A percentile compares a stretch with the other conserved stretches of the same genome.
phyloP scores from a whole-genome alignment of 2,888 invertebrate genomes.

The Drosophila planitibia region DNA sequence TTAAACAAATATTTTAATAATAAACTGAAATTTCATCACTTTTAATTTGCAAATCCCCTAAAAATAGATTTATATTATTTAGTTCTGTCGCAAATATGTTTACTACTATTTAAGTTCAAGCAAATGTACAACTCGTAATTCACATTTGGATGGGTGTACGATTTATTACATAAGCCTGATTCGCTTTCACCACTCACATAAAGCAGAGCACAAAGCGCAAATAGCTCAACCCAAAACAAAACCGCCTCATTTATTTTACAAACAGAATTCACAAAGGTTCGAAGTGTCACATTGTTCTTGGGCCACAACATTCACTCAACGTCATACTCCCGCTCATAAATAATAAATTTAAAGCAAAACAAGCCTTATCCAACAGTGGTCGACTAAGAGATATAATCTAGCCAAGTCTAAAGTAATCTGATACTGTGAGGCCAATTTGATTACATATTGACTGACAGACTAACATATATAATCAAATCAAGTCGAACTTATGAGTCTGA shows the following conservation, averaged over 20 bases:
- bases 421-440: neutral
- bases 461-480: neutral
- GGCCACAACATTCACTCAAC: constrained; percentile 34
- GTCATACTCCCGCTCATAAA: constrained; percentile 46
- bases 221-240: constrained; percentile 13
- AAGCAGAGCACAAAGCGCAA: constrained; percentile 7
- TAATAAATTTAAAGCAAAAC: constrained; percentile 52
- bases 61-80: neutral
- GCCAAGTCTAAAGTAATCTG: neutral
- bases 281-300: constrained; percentile 33
- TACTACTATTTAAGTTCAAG: neutral
- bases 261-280: constrained; percentile 32
- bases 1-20: neutral
- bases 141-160: constrained; percentile 2
- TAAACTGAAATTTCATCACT: neutral
- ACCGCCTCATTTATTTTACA: constrained; percentile 33
- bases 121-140: neutral
- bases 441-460: neutral
- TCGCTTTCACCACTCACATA: constrained; percentile 21
- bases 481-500: neutral
- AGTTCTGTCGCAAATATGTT: neutral
- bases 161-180: constrained; percentile 19
- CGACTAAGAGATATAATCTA: constrained; percentile 5
- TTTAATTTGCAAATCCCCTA: neutral
- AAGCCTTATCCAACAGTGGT: neutral